phyloP scores from a whole-genome alignment of 2,888 invertebrate genomes.

The Drosophila affinis region DNA sequence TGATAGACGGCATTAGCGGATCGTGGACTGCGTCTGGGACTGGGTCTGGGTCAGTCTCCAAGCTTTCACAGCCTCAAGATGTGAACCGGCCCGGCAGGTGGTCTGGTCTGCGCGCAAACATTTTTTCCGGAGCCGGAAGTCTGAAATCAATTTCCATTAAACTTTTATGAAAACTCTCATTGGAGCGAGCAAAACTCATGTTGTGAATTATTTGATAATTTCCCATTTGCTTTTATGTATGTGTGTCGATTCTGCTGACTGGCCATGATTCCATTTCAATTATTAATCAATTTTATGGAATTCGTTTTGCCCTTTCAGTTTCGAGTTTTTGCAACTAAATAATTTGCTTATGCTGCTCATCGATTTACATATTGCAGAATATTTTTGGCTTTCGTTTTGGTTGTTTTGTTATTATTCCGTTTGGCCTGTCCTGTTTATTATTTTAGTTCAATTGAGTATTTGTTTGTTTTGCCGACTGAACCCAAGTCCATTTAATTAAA shows the following conservation, averaged over 20 bases:
- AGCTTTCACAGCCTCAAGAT: slow-evolving; percentile 63
- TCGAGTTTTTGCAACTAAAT: slow-evolving; percentile 17
- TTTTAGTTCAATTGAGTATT: slow-evolving; percentile 50
- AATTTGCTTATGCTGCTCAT: slow-evolving; percentile 33
- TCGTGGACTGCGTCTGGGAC: slow-evolving; percentile 16
- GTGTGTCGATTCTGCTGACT: slow-evolving; percentile 8
- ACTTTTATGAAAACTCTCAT: not conserved
- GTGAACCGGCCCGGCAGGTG: slow-evolving; percentile 22
- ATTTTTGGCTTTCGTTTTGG: slow-evolving; percentile 7
- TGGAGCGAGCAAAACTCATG: not conserved
- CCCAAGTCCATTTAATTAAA: slow-evolving; percentile 58
- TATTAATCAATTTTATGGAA: slow-evolving; percentile 46
- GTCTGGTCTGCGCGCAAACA: not conserved
- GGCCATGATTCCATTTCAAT: slow-evolving; percentile 39
- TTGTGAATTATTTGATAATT: slow-evolving; percentile 6
- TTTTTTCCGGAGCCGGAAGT: not conserved
- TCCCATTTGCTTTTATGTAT: slow-evolving; percentile 18
- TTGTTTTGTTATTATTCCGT: slow-evolving; percentile 13
- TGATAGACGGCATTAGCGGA: slow-evolving; percentile 49
- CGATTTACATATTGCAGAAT: slow-evolving; percentile 14
- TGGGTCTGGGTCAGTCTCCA: not conserved
- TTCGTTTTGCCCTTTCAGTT: slow-evolving; percentile 31
- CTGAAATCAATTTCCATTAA: slow-evolving; percentile 1
- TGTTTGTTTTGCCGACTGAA: slow-evolving; percentile 5
- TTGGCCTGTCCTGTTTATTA: slow-evolving; percentile 33